Evolutionary conservation across 1,140 invertebrate species (phyloP).

Genomic region (Mamestra configurata): DNA sequence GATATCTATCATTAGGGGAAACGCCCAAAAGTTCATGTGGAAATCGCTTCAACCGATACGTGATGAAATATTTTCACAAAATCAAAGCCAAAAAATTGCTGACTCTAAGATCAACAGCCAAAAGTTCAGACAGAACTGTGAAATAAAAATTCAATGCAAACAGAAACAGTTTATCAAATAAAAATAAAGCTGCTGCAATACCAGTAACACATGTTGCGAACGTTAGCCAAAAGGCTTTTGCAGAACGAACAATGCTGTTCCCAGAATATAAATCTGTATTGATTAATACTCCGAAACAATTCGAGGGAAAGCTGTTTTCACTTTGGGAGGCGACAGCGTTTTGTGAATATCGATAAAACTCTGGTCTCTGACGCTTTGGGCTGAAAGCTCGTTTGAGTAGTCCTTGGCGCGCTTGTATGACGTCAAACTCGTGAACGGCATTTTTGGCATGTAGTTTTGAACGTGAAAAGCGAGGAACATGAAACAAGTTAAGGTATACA

Average conservation of each 20-base stretch:
- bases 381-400: neutral
- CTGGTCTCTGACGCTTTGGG: neutral
- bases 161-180: slow-evolving; percentile 20
- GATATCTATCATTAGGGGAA: neutral
- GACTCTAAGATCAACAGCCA: neutral
- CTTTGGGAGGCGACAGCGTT: neutral
- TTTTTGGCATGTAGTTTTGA: too few species aligned
- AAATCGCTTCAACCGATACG: neutral
- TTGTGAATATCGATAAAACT: neutral
- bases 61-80: neutral
- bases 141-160: slow-evolving; percentile 10
- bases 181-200: neutral
- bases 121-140: neutral
- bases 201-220: slow-evolving; percentile 10
- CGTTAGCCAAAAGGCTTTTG: neutral
- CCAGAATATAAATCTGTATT: slow-evolving; percentile 8
- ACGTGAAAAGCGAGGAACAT: too few species aligned
- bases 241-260: slow-evolving; percentile 11
- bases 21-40: neutral
- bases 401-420: neutral
- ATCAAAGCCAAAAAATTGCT: neutral
- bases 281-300: slow-evolving; percentile 22
- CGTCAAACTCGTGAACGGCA: too few species aligned
- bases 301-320: neutral
- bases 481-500: too few species aligned